Conservation (phyloP, 2,888 invertebrate genomes). For the Alitta virens region DNA sequence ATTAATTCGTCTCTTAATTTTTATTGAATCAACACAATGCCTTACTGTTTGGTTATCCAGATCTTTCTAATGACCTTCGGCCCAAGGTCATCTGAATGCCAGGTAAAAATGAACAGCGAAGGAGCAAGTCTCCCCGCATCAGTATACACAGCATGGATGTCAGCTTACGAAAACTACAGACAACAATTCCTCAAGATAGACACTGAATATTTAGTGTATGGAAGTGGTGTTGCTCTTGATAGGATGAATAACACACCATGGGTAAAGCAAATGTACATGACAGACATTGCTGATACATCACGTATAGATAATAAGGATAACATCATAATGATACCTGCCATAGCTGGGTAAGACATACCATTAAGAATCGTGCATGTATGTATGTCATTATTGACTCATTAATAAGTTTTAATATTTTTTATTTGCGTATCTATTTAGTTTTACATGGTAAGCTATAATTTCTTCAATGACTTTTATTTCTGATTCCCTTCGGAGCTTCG, state of each 20-base stretch:
- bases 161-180: slow-evolving; percentile 18
- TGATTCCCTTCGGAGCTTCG: too few species aligned
- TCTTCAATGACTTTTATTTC: too few species aligned
- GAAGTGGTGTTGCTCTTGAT: slow-evolving; percentile 14
- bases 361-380: too few species aligned
- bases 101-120: slow-evolving; percentile 2
- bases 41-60: too few species aligned
- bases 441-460: too few species aligned
- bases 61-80: too few species aligned
- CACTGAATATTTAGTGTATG: slow-evolving; percentile 12
- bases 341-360: slow-evolving; percentile 15
- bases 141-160: slow-evolving; percentile 25
- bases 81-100: too few species aligned
- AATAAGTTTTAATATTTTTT: too few species aligned
- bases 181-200: slow-evolving; percentile 5
- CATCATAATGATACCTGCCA: not conserved
- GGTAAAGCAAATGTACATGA: not conserved
- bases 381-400: too few species aligned
- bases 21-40: too few species aligned
- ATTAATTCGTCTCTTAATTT: too few species aligned
- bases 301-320: not conserved
- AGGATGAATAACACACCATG: not conserved
- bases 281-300: not conserved
- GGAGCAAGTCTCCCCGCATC: slow-evolving; percentile 27
- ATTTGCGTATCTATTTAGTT: too few species aligned